Evolutionary conservation across 2,113 vertebrate genomes (phyloP), one percentile per base, ranked within the genome.

Genomic region (Triplophysa dalaica): DNA sequence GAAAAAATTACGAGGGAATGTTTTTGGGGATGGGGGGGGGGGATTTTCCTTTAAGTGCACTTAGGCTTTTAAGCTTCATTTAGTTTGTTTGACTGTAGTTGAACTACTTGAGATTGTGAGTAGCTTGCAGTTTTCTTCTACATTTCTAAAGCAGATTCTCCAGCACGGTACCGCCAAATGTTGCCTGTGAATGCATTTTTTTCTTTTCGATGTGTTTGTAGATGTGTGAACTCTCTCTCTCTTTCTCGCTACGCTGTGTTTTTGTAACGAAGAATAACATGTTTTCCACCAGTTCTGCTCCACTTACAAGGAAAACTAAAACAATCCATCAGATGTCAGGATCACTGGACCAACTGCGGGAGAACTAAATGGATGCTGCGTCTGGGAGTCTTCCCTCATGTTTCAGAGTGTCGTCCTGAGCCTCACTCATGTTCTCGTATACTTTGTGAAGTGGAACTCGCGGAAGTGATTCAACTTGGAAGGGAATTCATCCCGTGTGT

Each of bases 311-410:
- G 81, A 78, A 85, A 85, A 85, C 81, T 82, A 85, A 85, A 80
- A 69, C 84, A 78, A 85, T 85, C 84, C 81, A 85, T 85, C 84
- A 85, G 56, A 77, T 85, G 81, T 85, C 84, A 85, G 81, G 64
- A 80, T 75, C 77, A 80, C 63, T 80, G 73, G 64, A 82, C 81
- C 84, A 69, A 78, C 38, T 82, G 81, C 82, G 56, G 26, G 56
- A 66, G 22, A 82, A 85, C 72, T 66, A 82, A 77, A 82, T 77
- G 56, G 66, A 77, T 77, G 19, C 43, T 67, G 24, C 73, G 38
- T 78, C 70, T 80, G 65, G 22, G 79, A 70, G 58, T 76, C 62
- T 72, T 72, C 63, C 38, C 48, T 45, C 21, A 43, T 80, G 67
- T 73, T 77, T 72, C 62, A 61, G 24, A 50, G 72, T 76, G 75